Evolutionary conservation across 1,140 invertebrate species (phyloP).

Genomic region (Acyrthosiphon pisum): DNA sequence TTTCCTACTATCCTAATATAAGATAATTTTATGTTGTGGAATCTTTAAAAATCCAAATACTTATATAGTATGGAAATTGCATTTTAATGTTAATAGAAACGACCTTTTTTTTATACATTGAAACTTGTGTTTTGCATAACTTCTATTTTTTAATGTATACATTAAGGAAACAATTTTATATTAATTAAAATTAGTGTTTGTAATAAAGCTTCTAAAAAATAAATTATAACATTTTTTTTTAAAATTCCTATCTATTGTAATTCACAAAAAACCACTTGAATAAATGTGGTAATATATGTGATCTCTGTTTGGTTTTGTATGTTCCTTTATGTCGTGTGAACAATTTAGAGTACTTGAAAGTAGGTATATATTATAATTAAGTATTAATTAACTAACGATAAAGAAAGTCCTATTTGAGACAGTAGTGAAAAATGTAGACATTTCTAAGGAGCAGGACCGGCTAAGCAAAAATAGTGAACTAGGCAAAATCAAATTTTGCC

Average conservation of each 20-base stretch:
- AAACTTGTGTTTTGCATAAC: background rate
- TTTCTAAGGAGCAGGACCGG: too few relatives aligned
- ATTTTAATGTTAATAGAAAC: slow-evolving; percentile 4
- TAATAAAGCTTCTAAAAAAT: slow-evolving; percentile 34
- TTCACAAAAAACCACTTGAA: background rate
- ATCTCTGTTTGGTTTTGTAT: too few relatives aligned
- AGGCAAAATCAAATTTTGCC: too few relatives aligned
- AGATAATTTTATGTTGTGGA: background rate
- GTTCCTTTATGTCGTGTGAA: too few relatives aligned
- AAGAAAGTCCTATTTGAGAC: too few relatives aligned
- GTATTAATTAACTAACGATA: too few relatives aligned
- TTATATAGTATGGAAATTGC: background rate
- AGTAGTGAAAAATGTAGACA: too few relatives aligned
- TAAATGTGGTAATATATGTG: background rate
- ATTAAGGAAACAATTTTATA: slow-evolving; percentile 32
- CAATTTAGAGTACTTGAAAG: too few relatives aligned
- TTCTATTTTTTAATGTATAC: background rate
- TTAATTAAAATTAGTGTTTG: slow-evolving; percentile 2
- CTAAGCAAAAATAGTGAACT: too few relatives aligned
- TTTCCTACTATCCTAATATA: background rate
- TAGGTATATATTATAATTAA: too few relatives aligned
- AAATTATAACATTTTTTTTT: background rate
- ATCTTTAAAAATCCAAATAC: background rate
- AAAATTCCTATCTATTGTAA: background rate
- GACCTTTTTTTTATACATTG: background rate